Conservation (phyloP, 2,113 vertebrate genomes). For the Agapornis roseicollis region DNA sequence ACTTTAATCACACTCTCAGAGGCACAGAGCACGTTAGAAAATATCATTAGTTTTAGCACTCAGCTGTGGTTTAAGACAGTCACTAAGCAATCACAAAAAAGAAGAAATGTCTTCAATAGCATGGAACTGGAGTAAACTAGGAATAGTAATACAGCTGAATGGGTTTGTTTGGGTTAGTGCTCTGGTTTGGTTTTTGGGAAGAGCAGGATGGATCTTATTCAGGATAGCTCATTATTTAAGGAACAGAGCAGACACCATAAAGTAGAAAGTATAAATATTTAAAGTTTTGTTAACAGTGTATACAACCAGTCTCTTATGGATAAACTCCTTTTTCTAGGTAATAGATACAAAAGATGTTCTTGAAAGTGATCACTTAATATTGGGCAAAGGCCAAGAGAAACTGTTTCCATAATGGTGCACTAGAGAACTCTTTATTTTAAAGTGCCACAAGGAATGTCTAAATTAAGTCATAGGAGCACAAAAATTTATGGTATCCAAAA, state of each 20-base stretch:
- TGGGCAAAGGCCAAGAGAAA: constrained; percentile 10
- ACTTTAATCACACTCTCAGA: not conserved
- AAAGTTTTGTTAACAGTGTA: constrained; percentile 1
- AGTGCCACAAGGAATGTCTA: not conserved
- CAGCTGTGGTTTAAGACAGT: not conserved
- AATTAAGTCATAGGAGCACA: not conserved
- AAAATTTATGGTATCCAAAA: not conserved
- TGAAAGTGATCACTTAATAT: not conserved
- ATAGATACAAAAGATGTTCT: not conserved
- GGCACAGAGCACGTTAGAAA: not conserved
- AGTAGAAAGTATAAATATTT: constrained; percentile 42
- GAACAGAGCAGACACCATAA: not conserved
- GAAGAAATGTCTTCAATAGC: not conserved
- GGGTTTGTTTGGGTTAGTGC: not conserved
- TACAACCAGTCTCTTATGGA: not conserved
- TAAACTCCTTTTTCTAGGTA: not conserved
- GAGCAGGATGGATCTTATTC: not conserved
- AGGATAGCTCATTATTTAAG: constrained; percentile 26
- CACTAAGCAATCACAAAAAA: not conserved
- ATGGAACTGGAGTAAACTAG: not conserved
- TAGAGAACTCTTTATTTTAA: not conserved
- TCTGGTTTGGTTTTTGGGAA: not conserved
- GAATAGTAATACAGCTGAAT: not conserved
- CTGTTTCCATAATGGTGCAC: not conserved
- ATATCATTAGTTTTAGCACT: not conserved